Conservation (phyloP, 1,140 invertebrate genomes). For the Matsumurasca onukii region DNA sequence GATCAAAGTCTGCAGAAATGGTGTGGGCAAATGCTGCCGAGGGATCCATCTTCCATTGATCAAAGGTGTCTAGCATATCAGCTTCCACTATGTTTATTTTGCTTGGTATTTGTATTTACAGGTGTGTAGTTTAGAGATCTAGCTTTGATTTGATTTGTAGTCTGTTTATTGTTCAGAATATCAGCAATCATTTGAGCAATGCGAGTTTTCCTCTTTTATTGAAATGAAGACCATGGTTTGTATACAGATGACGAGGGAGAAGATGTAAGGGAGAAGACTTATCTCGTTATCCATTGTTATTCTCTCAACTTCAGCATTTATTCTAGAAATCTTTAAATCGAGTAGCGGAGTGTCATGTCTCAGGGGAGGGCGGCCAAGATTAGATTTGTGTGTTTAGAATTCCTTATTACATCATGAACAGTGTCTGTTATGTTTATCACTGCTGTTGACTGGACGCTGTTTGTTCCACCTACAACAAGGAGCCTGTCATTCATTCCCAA, state of each 20-base stretch:
- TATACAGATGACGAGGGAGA: background rate
- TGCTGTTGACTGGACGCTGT: background rate
- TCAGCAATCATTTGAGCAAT: background rate
- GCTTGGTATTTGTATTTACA: background rate
- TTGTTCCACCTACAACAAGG: background rate
- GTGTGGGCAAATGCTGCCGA: background rate
- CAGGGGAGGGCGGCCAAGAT: background rate
- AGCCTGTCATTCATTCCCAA: background rate
- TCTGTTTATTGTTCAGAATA: background rate
- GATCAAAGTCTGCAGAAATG: background rate
- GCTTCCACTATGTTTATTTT: background rate
- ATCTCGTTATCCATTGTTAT: too few relatives aligned
- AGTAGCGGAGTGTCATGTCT: background rate
- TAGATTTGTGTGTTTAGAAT: background rate
- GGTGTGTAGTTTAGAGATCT: background rate
- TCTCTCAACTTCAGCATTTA: background rate
- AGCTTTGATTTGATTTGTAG: background rate
- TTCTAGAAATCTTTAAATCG: background rate
- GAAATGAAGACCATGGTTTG: background rate
- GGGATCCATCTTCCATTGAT: background rate
- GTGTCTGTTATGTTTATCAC: background rate
- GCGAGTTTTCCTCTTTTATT: background rate
- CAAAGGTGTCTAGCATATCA: background rate
- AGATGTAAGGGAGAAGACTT: too few relatives aligned
- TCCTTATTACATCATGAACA: background rate